These are phyloP conservation scores for Rhingia campestris DNA, from an alignment of 2,888 invertebrate species.

Conservation along the genomic window DNA sequence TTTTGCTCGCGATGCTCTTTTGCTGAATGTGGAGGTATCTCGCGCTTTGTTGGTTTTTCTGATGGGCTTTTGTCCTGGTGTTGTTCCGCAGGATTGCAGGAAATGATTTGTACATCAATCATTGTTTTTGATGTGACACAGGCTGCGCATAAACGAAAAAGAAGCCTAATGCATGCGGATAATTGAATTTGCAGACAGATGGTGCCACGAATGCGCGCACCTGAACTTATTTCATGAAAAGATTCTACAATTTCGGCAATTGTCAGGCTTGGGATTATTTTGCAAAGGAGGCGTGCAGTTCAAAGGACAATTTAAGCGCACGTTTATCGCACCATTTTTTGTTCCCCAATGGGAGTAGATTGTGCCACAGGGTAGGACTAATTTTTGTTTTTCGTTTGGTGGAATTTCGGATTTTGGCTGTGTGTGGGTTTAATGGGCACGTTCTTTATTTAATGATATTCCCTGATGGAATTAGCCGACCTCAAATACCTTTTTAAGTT, in stretches of 20 bases:
- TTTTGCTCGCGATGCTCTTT: not conserved
- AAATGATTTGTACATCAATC: conserved; percentile 65
- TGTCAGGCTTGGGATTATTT: too few relatives aligned
- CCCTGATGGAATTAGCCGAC: too few relatives aligned
- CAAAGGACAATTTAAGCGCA: too few relatives aligned
- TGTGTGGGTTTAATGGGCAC: too few relatives aligned
- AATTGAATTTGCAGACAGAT: conserved; percentile 61
- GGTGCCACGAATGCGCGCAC: conserved; percentile 36
- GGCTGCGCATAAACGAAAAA: conserved; percentile 7
- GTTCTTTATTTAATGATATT: too few relatives aligned
- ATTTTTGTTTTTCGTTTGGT: too few relatives aligned
- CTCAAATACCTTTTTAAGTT: too few relatives aligned
- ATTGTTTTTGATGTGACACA: conserved; percentile 35
- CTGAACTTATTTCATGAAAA: conserved; percentile 48
- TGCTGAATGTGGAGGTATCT: conserved; percentile 41
- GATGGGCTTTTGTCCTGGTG: not conserved
- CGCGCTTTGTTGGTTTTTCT: conserved; percentile 33
- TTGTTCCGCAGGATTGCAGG: conserved; percentile 14
- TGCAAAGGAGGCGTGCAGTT: too few relatives aligned
- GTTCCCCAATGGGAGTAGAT: too few relatives aligned
- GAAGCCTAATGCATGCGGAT: conserved; percentile 47
- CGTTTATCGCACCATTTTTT: too few relatives aligned
- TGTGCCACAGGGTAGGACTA: too few relatives aligned
- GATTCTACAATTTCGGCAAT: conserved; percentile 3
- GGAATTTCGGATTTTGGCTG: too few relatives aligned